Conservation (phyloP, 2,888 invertebrate genomes). For the Chrysolina oricalcia region DNA sequence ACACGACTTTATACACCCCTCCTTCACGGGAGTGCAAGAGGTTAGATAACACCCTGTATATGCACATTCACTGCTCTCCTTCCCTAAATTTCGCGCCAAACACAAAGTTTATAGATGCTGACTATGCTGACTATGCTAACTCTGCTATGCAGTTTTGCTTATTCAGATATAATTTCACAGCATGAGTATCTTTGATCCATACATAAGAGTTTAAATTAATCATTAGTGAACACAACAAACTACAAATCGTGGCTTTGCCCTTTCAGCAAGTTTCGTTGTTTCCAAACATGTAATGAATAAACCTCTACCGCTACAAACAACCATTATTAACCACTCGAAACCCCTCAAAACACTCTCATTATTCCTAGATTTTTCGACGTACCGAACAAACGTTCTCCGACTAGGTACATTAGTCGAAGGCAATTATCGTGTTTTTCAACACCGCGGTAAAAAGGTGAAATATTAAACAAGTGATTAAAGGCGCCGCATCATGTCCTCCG, state of each 20-base stretch:
- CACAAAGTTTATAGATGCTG: too few relatives aligned
- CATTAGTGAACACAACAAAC: not conserved
- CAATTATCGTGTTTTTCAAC: constrained; percentile 68
- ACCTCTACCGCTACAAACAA: not conserved
- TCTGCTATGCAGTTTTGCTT: too few relatives aligned
- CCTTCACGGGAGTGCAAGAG: too few relatives aligned
- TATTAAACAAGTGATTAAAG: constrained; percentile 69
- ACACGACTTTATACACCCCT: too few relatives aligned
- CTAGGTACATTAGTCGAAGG: constrained; percentile 65
- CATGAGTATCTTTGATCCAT: too few relatives aligned
- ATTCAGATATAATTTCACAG: too few relatives aligned
- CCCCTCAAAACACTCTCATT: constrained; percentile 7
- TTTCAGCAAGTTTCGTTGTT: not conserved
- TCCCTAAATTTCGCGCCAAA: too few relatives aligned
- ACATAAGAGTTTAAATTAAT: too few relatives aligned
- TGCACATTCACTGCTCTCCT: too few relatives aligned
- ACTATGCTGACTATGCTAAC: too few relatives aligned
- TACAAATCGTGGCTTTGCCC: not conserved
- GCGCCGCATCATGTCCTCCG: constrained; percentile 66
- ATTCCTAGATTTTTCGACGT: constrained; percentile 18
- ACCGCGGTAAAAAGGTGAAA: constrained; percentile 67
- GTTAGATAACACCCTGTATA: too few relatives aligned
- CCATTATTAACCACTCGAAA: constrained; percentile 11
- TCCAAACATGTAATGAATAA: not conserved
- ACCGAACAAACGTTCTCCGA: constrained; percentile 61